Base-by-base conservation (phyloP, 2,888 invertebrate species). In the Ptilodon capucinus region DNA sequence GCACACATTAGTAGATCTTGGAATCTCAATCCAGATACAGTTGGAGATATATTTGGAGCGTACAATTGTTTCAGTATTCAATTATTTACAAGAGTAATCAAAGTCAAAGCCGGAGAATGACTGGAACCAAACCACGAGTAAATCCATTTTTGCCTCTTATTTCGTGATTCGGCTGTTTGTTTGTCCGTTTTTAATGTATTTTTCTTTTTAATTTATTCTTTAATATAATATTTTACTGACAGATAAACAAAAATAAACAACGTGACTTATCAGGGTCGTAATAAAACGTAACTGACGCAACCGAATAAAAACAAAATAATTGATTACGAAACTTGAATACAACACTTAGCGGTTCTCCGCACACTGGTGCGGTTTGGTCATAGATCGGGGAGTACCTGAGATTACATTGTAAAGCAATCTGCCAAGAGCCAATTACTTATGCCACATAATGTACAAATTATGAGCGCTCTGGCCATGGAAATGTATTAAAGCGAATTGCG, bases 401-500 rank as follows among this genome's bases (percentile, higher is more conserved):
- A 43, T 42, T 39, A 43, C 44, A 45, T 36, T 42, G 30, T 35
- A 40, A 39, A 21, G 19, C 18, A 19, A 38, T 35, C 17, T 28
- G 34, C 17, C 7, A 57, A 40, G 16, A 38, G 42, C 36, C 51
- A 48, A 47, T 55, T 25, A 46, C 28, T 34, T 40, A 16, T 16
- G 7, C 42, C 46, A 40, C 48, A 48, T 16, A 59, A 47, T 47
- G 30, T 25, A 48, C 18, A 18, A 44, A 43, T 47, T 49, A 58
- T 35, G 34, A 45, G 48, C 45, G 49, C 17, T 4, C 13, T 39
- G 46, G 36, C 54, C 46, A 50, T 51, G 53, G 50, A 50, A 53
- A 46, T 8, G 32, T 40, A 59, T 50, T 50, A 53, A 52, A 52
- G 46, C 6, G 34, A 38, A 59, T 52, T 46, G 49, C 39, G 44